Evolutionary conservation across 2,888 invertebrate genomes (phyloP).

Genomic region (Heliconius aoede): DNA sequence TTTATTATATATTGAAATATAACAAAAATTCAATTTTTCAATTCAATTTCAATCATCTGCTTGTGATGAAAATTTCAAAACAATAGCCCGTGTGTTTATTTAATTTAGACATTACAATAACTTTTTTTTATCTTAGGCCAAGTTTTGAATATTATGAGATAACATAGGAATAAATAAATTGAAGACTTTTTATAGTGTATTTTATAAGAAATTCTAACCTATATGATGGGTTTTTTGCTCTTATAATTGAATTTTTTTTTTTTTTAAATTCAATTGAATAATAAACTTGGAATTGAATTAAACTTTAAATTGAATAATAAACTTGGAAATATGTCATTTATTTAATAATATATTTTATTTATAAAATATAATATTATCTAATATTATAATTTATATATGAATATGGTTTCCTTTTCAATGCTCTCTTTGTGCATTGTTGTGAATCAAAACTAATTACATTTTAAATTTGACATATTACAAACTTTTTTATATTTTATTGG

Average conservation of each 20-base stretch:
- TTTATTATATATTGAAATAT: no score
- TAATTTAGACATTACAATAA: background rate
- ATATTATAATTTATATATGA: background rate
- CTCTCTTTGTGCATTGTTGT: background rate
- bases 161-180: background rate
- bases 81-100: conserved; percentile 15
- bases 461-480: background rate
- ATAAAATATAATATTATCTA: background rate
- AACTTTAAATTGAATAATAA: conserved; percentile 1
- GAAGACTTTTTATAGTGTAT: no score
- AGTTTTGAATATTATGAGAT: conserved; percentile 3
- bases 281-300: background rate
- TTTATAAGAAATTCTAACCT: background rate
- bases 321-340: background rate
- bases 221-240: background rate
- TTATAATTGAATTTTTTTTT: no score
- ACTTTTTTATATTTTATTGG: no score
- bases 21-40: no score
- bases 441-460: background rate
- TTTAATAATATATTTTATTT: no score
- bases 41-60: conserved; percentile 1
- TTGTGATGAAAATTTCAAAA: conserved; percentile 3
- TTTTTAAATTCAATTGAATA: no score
- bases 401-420: background rate
- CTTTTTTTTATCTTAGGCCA: background rate